A percentile compares a stretch with the other conserved stretches of the same genome.
Evolutionary conservation across 2,113 vertebrate genomes (phyloP).

Genomic region (Tympanuchus pallidicinctus): DNA sequence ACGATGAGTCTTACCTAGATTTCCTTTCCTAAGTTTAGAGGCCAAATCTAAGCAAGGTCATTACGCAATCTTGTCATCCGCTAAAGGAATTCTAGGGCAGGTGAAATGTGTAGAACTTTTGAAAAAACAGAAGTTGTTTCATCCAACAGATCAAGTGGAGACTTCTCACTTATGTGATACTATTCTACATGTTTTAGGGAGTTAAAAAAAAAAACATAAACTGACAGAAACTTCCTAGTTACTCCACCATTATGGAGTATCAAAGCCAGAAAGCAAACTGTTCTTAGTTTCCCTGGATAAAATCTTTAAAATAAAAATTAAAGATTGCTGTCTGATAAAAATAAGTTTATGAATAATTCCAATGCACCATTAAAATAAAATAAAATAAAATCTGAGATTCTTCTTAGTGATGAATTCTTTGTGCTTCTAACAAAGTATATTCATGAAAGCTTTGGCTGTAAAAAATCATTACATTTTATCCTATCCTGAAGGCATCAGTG

Average conservation of each 20-base stretch:
- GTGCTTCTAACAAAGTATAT: background rate
- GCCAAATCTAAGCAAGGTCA: background rate
- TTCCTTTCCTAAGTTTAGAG: background rate
- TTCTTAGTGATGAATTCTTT: background rate
- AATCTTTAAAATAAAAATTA: background rate
- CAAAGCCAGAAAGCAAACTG: background rate
- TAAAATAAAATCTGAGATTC: background rate
- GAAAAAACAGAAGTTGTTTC: background rate
- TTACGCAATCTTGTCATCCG: background rate
- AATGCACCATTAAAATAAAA: background rate
- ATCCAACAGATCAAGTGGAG: background rate
- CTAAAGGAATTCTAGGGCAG: background rate
- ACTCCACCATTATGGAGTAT: accelerated
- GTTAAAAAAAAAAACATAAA: background rate
- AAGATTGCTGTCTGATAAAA: background rate
- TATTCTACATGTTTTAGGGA: background rate
- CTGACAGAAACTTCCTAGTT: background rate
- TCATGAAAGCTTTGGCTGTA: background rate
- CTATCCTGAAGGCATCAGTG: background rate
- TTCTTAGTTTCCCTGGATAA: background rate
- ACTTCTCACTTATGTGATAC: background rate
- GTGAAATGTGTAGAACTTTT: background rate
- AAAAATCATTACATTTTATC: conserved; percentile 7
- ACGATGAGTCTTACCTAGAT: background rate
- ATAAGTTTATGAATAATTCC: background rate